Evolutionary conservation across 1,140 invertebrate species (phyloP).

Genomic region (Caenorhabditis briggsae): DNA sequence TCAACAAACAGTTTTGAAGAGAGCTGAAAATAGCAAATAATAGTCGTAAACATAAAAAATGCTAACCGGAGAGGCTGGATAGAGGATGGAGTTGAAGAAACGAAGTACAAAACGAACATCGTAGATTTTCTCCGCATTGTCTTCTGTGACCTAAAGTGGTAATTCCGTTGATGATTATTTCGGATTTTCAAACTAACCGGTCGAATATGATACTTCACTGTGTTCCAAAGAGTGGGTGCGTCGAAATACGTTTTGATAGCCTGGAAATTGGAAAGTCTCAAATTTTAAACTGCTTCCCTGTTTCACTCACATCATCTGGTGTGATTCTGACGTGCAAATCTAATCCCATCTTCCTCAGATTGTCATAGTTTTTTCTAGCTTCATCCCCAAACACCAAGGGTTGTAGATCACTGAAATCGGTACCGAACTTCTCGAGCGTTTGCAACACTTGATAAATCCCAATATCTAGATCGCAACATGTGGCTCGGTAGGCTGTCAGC

Average conservation of each 20-base stretch:
- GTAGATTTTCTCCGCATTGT: slow-evolving; percentile 62
- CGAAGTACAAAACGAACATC: slow-evolving; percentile 69
- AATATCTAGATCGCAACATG: slow-evolving; percentile 17
- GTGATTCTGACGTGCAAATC: slow-evolving; percentile 45
- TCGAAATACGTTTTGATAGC: slow-evolving; percentile 32
- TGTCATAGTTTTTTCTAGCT: slow-evolving; percentile 36
- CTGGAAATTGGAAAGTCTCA: background rate
- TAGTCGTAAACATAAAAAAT: slow-evolving; percentile 30
- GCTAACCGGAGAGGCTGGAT: slow-evolving; percentile 69
- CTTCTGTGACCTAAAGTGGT: slow-evolving; percentile 16
- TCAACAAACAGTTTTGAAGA: slow-evolving; percentile 63
- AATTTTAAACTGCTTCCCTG: background rate
- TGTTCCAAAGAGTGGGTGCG: slow-evolving; percentile 37
- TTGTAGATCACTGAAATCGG: slow-evolving; percentile 18
- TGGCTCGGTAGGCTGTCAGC: slow-evolving; percentile 9
- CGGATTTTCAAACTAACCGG: background rate
- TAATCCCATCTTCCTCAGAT: slow-evolving; percentile 13
- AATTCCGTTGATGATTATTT: slow-evolving; percentile 3
- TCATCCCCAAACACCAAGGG: slow-evolving; percentile 22
- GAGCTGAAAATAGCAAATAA: slow-evolving; percentile 65
- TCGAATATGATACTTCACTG: slow-evolving; percentile 42
- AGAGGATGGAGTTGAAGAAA: slow-evolving; percentile 65
- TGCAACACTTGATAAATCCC: slow-evolving; percentile 1
- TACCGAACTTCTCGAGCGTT: slow-evolving; percentile 14
- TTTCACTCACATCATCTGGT: slow-evolving; percentile 4